A percentile compares a stretch with the other conserved stretches of the same genome.
These are phyloP conservation scores for Tipula helvola DNA, from an alignment of 2,888 invertebrate species.

Conservation along the genomic window DNA sequence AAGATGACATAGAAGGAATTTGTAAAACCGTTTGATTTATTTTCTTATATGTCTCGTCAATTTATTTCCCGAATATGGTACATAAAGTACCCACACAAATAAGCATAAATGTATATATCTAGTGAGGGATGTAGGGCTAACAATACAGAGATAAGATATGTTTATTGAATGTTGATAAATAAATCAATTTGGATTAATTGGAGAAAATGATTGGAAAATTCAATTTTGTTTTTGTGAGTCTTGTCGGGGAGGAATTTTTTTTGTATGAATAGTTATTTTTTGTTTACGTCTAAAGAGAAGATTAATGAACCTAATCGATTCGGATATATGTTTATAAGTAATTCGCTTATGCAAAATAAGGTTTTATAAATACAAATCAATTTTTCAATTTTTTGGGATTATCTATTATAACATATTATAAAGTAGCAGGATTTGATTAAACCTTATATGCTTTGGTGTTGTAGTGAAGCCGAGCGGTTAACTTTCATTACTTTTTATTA, in stretches of 20 bases:
- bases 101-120: background rate
- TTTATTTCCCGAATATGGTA: background rate
- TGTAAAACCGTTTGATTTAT: background rate
- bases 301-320: background rate
- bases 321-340: background rate
- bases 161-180: background rate
- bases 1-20: background rate
- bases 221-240: background rate
- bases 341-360: background rate
- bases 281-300: background rate
- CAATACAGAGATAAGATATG: background rate
- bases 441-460: no score
- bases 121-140: background rate
- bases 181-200: slow-evolving; percentile 4
- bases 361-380: background rate
- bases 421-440: no score
- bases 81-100: background rate
- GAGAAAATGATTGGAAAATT: background rate
- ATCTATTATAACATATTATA: no score
- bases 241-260: background rate
- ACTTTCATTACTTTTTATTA: no score
- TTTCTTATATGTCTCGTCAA: background rate
- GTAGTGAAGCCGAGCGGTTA: no score
- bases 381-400: background rate
- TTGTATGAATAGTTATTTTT: background rate